Conservation (phyloP, 1,140 invertebrate species). For the Dolichoris vasculosae region DNA sequence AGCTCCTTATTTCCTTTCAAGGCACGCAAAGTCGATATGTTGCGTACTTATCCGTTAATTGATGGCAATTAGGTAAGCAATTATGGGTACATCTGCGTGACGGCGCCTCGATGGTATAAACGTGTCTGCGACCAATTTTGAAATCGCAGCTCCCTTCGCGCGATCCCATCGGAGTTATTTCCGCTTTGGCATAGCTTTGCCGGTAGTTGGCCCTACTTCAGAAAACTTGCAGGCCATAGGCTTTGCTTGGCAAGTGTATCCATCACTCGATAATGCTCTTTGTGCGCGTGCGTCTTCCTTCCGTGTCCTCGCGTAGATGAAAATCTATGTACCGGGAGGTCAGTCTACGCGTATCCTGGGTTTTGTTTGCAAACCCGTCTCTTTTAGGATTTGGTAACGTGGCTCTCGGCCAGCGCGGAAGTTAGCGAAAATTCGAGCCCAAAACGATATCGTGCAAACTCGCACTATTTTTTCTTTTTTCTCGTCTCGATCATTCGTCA, state of each 20-base stretch:
- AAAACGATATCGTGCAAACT: conserved; percentile 15
- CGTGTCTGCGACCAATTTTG: not conserved
- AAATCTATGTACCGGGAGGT: not conserved
- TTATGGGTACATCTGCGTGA: not conserved
- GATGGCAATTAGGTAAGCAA: conserved; percentile 30
- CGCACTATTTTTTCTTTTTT: not conserved
- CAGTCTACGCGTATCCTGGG: conserved; percentile 25
- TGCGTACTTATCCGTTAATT: not conserved
- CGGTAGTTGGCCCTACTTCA: conserved; percentile 65
- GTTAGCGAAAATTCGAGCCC: conserved; percentile 52
- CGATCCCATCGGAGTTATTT: not conserved
- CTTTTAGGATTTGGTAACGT: conserved; percentile 54
- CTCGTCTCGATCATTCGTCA: conserved; percentile 33
- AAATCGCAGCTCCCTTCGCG: not conserved
- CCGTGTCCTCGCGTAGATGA: not conserved
- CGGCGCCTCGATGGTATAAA: not conserved
- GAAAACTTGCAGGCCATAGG: conserved; percentile 68
- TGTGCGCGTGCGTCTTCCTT: not conserved
- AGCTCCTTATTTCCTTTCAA: not conserved
- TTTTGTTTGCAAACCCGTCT: conserved; percentile 64
- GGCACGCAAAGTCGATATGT: not conserved
- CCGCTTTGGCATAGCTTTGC: conserved; percentile 11
- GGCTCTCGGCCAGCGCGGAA: conserved; percentile 63
- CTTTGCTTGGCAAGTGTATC: conserved; percentile 68
- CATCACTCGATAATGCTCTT: conserved; percentile 62